Conservation (phyloP, 2,113 vertebrate genomes). For the Pituophis catenifer region DNA sequence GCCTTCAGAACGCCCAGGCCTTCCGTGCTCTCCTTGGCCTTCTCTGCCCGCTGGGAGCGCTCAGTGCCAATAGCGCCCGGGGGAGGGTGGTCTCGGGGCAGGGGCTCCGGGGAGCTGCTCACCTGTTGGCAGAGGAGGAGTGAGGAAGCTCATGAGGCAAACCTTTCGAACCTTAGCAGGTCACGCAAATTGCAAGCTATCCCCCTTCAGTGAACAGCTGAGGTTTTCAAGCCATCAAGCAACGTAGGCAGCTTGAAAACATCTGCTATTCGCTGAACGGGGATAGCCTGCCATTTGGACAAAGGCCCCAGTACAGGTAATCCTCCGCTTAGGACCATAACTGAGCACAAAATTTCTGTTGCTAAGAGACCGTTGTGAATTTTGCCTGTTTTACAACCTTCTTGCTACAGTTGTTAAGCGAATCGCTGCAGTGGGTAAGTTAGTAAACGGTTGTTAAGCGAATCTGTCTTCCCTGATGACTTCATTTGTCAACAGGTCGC, state of each 20-base stretch:
- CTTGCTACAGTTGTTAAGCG: not conserved
- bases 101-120: not conserved
- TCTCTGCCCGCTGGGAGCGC: constrained; percentile 57
- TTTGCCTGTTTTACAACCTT: not conserved
- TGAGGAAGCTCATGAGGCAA: not conserved
- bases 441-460: not conserved
- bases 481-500: not conserved
- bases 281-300: not conserved
- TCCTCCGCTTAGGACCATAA: not conserved
- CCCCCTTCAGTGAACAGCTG: not conserved
- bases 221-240: not conserved
- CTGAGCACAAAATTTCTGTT: not conserved
- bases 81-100: constrained; percentile 37
- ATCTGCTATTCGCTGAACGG: not conserved
- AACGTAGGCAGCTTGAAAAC: not conserved
- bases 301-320: not conserved
- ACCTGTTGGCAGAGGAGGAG: not conserved
- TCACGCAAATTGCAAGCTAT: too few species aligned
- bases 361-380: not conserved
- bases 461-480: not conserved
- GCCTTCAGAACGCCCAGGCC: constrained; percentile 6
- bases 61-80: constrained; percentile 70
- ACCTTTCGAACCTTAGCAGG: not conserved
- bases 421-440: not conserved
- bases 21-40: constrained; percentile 32